Conservation (phyloP, 2,888 invertebrate species). For the Candidula unifasciata region DNA sequence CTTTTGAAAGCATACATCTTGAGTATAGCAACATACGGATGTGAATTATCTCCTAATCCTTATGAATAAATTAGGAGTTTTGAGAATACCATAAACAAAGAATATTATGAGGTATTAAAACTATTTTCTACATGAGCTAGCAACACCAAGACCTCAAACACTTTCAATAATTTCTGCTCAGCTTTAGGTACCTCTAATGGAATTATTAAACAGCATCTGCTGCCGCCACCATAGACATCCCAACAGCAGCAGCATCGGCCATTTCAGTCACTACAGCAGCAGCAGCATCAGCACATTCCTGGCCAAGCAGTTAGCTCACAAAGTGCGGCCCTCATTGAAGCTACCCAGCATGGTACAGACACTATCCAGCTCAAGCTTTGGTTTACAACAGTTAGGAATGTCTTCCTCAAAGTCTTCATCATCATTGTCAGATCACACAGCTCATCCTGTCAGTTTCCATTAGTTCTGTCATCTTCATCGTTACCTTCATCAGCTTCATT, state of each 20-base stretch:
- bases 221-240: conserved; percentile 61
- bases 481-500: conserved; percentile 39
- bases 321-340: conserved; percentile 26
- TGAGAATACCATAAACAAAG: too few species aligned
- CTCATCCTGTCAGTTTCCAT: conserved; percentile 49
- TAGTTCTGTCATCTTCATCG: conserved; percentile 46
- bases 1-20: too few species aligned
- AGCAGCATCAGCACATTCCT: conserved; percentile 42
- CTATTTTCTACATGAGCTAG: conserved; percentile 39
- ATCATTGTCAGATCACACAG: conserved; percentile 1
- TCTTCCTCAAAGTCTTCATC: conserved; percentile 41
- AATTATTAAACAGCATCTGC: conserved; percentile 40
- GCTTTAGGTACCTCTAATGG: conserved; percentile 46
- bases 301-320: conserved; percentile 36
- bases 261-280: conserved; percentile 20
- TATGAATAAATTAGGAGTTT: too few species aligned
- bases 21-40: too few species aligned
- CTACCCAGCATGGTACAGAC: conserved; percentile 38
- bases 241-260: conserved; percentile 59
- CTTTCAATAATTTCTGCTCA: conserved; percentile 46
- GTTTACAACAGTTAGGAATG: conserved; percentile 36
- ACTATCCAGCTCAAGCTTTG: conserved; percentile 39
- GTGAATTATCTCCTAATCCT: too few species aligned
- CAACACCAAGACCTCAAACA: conserved; percentile 39
- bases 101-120: too few species aligned